Base-by-base conservation (phyloP, 2,888 invertebrate genomes). In the Monochamus alternatus region DNA sequence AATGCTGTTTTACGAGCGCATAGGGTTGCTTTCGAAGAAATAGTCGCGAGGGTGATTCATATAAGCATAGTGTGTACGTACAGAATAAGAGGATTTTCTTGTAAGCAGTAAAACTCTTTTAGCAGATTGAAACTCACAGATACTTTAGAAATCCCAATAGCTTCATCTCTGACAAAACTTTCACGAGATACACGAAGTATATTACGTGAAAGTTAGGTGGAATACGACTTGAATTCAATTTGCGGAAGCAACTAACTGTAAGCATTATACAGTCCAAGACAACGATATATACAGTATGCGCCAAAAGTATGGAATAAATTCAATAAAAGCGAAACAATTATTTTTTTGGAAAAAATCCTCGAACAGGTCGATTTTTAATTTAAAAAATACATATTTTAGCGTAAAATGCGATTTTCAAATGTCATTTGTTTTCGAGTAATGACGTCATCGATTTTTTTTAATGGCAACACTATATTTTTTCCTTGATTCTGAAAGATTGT, bases 71-170 rank as follows among this genome's bases (percentile, higher is more conserved):
- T 44, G 14, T 44, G 63, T 63, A 44, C 9, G 63, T 63, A 12
- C 8, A 22, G 67, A 52, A 71, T 77, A 77, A 77, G 77, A 74
- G 74, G 77, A 72, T 77, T 77, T 77, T 68, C 74, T 67, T 77
- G 77, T 77, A 74, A 74, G 74, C 66, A 70, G 38, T 55, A 32
- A 71, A 74, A 71, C 55, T 76, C 67, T 59, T 52, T 64, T 60
- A 73, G 62, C n/a, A 70, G 47, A 65, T 65, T 52, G 64, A 63
- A 62, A 72, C 55, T 51, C 51, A 58, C 47, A 52, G 38, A 55
- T 47, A 47, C 51, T 67, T 67, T 52, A 43, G 30, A 70, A 62
- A 51, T 62, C 32, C 38, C 43, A 58, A 52, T 67, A 51, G 51
- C 43, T 63, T 63, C 38, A 44, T 22, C 22, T 63, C 44, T 44